Evolutionary conservation across 2,113 vertebrate species (phyloP), one percentile per base, ranked within the genome.

Genomic region (Dipodomys spectabilis): DNA sequence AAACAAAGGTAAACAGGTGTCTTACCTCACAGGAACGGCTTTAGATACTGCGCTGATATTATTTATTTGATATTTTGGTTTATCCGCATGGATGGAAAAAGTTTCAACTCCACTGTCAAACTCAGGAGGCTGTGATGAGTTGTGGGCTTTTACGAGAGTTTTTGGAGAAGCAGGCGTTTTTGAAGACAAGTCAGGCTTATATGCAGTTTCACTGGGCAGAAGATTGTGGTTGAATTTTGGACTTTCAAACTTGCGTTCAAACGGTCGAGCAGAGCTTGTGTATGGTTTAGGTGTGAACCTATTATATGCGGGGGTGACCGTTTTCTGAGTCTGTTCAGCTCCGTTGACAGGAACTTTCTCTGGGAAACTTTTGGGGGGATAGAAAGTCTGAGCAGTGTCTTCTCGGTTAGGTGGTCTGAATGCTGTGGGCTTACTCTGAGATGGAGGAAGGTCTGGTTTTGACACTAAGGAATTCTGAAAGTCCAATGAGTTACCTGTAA

Each of bases 221-320:
- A 99, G 99, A 96, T 99, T 99, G 97, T 99, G 99, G 97, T 99
- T 99, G 98, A 99, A 99, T 97, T 99, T 99, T 0, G 99, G 99
- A 92, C 99, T 99, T 95, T 99, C 99, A 67, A 99, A 99, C 98
- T 99, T 99, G 98, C 99, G 99, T 96, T 99, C 99, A 77, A 99
- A 99, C 5, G 98, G 99, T 69, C 99, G 98, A 9, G 99, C 98
- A 28, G 98, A 97, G 95, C 97, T 98, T 65, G 98, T 99, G 94
- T 99, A 99, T 13, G 98, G 98, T 96, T 99, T 99, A 82, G 99
- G 98, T 92, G 98, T 98, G 92, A 99, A 99, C 92, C 98, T 98
- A 94, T 98, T 99, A 57, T 99, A 99, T 93, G 98, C 97, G 30
- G 98, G 97, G 30, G 98, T 95, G 65, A 98, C 73, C 0, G 96